Evolutionary conservation across 2,888 invertebrate species (phyloP), one percentile per base, ranked within the genome.

Genomic region (Dryomyza anilis): DNA sequence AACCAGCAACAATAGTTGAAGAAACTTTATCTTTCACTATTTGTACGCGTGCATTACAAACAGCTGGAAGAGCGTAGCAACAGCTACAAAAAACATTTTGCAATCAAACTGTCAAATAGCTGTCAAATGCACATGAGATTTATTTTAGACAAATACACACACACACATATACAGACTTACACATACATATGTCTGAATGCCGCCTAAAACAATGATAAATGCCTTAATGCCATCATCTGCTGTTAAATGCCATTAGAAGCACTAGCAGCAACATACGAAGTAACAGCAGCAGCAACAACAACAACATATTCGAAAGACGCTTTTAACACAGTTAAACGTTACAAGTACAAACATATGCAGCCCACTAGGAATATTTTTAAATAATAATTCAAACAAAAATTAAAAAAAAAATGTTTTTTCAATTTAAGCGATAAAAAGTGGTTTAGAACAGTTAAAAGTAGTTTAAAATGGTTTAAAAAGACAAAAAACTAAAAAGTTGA

Each of bases 61-160:
- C 25, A 55, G 27, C 43, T 7, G 14, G 29, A 39, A 43, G 3
- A 30, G 29, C 4, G 46, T 33, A 61, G 21, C 21, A 53, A 16
- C 21, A 43, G 29, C 30, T 16, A 62, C 30, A 43, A 36, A 63
- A 57, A 56, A 48, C 46, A 23, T 57, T 57, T 63, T 48, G 57
- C 63, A 63, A 63, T 63, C 63, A 63, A 63, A 63, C 57, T 63
- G 63, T 63, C 63, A 56, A 63, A 63, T 63, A 63, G 63, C 63
- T 63, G 63, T 63, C 63, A 56, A 63, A 56, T 21, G 56, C 57
- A 33, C 56, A 63, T 56, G 57, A 56, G 57, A 50, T 56, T 33
- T 57, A 30, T 29, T 27, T 5, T 12, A 29, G 29, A 58, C 30
- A 46, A n/a, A 43, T 25, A 46, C 8, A 58, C 36, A 55, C 16